Evolutionary conservation across 2,113 vertebrate genomes (phyloP).

Genomic region (Psilopsiagon aurifrons): DNA sequence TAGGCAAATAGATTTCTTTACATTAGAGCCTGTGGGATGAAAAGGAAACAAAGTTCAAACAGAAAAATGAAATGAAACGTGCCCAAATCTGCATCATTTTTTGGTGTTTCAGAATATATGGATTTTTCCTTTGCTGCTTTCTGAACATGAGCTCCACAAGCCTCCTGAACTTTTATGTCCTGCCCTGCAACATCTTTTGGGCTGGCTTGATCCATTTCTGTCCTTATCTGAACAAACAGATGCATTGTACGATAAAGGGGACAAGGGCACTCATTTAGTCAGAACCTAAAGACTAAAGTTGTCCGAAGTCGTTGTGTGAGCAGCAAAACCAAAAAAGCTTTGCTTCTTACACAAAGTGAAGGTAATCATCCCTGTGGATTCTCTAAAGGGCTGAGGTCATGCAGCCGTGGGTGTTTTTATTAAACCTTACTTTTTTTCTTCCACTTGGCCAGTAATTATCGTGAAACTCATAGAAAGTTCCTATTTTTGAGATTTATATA

Average conservation of each 20-base stretch:
- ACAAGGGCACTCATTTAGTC: neutral
- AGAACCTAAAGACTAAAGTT: neutral
- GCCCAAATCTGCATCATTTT: neutral
- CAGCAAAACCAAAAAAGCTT: neutral
- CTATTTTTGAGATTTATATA: neutral
- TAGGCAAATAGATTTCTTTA: constrained; percentile 67
- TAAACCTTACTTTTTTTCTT: neutral
- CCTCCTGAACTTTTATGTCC: neutral
- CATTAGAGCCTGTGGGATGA: constrained; percentile 64
- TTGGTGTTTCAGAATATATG: neutral
- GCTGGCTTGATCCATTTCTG: neutral
- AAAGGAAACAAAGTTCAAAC: constrained; percentile 11
- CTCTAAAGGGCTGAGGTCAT: neutral
- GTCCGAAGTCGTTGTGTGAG: neutral
- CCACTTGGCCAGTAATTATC: neutral
- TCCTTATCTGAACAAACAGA: neutral
- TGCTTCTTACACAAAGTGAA: neutral
- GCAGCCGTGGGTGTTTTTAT: neutral
- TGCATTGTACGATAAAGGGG: neutral
- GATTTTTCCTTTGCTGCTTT: neutral
- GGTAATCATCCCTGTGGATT: neutral
- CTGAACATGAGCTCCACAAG: neutral
- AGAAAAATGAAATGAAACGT: neutral
- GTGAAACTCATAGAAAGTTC: neutral
- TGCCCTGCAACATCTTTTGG: neutral